Conservation (phyloP, 53 echinoderm and acorn worm species). For the Pentamera pediparva region DNA sequence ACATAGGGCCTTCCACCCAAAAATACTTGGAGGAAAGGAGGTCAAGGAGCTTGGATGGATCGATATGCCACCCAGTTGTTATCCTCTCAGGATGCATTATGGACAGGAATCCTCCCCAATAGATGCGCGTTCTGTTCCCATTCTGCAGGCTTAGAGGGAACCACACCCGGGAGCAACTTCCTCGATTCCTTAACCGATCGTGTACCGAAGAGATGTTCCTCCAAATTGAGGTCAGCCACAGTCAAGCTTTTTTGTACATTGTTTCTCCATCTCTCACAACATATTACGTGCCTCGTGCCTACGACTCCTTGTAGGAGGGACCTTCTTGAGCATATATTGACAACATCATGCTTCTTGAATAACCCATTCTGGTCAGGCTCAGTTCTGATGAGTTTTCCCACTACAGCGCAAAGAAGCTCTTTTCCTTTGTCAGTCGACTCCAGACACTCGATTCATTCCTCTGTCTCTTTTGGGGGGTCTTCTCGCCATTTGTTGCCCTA, state of each 20-base stretch:
- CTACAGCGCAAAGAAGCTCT: background rate
- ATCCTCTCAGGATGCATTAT: slow-evolving; percentile 40
- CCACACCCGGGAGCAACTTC: slow-evolving; percentile 37
- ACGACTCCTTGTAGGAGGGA: background rate
- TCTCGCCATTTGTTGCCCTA: background rate
- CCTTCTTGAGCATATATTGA: background rate
- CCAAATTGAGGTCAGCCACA: slow-evolving; percentile 3
- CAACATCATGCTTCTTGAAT: no score
- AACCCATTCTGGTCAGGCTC: background rate
- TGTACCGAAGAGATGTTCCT: slow-evolving; percentile 28
- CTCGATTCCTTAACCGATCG: slow-evolving; percentile 38
- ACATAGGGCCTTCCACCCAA: slow-evolving; percentile 8
- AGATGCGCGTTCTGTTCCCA: no score
- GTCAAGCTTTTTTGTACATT: background rate
- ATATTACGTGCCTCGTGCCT: no score
- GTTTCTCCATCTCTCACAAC: no score
- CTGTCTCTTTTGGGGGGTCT: background rate
- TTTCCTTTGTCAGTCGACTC: background rate
- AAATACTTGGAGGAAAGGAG: slow-evolving; percentile 42
- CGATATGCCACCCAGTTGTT: slow-evolving; percentile 46
- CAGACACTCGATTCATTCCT: background rate
- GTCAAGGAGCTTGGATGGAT: slow-evolving; percentile 37
- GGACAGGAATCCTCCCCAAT: slow-evolving; percentile 24
- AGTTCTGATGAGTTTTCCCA: background rate
- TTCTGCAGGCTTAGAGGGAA: slow-evolving; percentile 37